Evolutionary conservation across 2,113 vertebrate genomes (phyloP).

Genomic region (Zosterops japonicus): DNA sequence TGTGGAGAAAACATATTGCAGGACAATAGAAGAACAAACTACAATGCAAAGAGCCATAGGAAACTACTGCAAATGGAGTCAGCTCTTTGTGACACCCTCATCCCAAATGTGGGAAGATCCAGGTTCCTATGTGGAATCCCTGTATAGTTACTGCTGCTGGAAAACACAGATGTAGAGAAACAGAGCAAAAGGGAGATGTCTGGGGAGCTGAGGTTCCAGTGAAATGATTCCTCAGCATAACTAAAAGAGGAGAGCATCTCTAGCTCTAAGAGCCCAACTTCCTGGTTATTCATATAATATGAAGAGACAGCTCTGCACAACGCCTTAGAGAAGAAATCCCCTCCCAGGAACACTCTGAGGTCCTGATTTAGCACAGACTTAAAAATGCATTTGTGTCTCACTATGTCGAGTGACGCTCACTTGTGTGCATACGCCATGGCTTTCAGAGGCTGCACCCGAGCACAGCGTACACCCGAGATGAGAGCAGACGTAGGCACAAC

Average conservation of each 20-base stretch:
- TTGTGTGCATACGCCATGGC: neutral
- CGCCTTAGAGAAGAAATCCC: constrained; percentile 40
- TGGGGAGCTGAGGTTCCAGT: neutral
- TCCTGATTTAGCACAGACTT: constrained; percentile 58
- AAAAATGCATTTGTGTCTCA: constrained; percentile 43
- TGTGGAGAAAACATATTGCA: neutral
- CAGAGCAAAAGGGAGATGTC: constrained; percentile 19
- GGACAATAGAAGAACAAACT: neutral
- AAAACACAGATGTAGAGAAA: neutral
- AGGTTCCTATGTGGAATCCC: neutral
- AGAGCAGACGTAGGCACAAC: neutral
- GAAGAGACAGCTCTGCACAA: constrained; percentile 53
- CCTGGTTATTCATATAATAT: neutral
- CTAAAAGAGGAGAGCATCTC: constrained; percentile 12
- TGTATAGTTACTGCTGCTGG: neutral
- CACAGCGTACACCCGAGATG: neutral
- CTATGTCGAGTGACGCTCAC: neutral
- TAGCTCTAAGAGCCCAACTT: constrained; percentile 22
- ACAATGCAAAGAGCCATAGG: neutral
- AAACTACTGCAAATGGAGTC: neutral
- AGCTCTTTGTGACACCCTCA: neutral
- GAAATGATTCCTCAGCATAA: neutral
- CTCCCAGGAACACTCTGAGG: constrained; percentile 45
- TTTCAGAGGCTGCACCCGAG: neutral
- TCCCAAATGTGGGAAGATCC: neutral